Evolutionary conservation across 2,797 vertebrate genomes (phyloP).

Genomic region (Silurus lanzhouensis): DNA sequence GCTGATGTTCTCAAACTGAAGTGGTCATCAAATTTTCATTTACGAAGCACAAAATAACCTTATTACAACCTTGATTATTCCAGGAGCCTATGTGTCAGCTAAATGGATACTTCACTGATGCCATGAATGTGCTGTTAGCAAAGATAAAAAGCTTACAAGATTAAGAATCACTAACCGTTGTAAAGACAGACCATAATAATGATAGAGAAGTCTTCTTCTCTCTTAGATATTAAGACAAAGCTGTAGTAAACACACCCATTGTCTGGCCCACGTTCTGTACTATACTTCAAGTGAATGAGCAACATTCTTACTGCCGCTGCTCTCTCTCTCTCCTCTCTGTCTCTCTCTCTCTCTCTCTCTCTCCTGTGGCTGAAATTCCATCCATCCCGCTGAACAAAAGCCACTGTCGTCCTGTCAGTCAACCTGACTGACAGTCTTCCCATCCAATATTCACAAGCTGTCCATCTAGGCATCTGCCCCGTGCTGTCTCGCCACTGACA

Average conservation of each 20-base stretch:
- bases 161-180: background rate
- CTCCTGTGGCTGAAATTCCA: constrained; percentile 76
- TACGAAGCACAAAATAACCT: background rate
- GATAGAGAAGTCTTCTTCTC: background rate
- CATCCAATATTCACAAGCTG: constrained; percentile 83
- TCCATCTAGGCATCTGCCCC: constrained; percentile 72
- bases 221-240: background rate
- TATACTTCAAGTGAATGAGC: constrained; percentile 2
- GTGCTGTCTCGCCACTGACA: constrained; percentile 63
- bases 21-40: background rate
- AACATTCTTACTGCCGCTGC: background rate
- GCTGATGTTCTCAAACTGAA: background rate
- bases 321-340: constrained; percentile 20
- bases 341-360: constrained; percentile 1
- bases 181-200: background rate
- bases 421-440: constrained; percentile 73
- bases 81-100: background rate
- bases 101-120: background rate
- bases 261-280: background rate
- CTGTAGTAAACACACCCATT: background rate
- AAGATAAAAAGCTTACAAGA: background rate
- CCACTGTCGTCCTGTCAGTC: constrained; percentile 74
- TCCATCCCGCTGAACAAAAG: constrained; percentile 70
- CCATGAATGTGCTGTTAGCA: background rate
- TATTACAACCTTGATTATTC: background rate